phyloP scores from a whole-genome alignment of 1,140 invertebrate genomes.

The Drosophila sucinea region DNA sequence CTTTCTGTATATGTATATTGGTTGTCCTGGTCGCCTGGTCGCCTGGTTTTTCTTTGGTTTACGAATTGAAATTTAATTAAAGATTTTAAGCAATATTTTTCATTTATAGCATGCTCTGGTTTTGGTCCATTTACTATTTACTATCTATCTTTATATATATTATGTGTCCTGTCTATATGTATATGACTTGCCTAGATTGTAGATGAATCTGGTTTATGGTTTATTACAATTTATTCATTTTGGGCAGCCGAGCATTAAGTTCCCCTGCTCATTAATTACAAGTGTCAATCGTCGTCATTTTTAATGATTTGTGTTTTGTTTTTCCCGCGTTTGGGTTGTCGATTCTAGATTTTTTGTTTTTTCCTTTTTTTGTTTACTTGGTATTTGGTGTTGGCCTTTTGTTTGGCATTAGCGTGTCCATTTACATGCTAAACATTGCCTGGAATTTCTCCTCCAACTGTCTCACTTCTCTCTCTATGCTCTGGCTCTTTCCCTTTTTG shows the following conservation, averaged over 20 bases:
- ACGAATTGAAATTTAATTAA: conserved; percentile 47
- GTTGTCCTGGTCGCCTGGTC: conserved; percentile 15
- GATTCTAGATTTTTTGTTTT: conserved; percentile 23
- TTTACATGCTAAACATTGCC: conserved; percentile 74
- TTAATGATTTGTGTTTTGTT: conserved; percentile 78
- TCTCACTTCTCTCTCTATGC: background rate
- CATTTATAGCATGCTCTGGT: conserved; percentile 44
- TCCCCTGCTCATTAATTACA: conserved; percentile 72
- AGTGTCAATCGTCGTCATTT: conserved; percentile 75
- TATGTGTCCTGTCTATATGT: conserved; percentile 3
- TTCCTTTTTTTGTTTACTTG: conserved; percentile 29
- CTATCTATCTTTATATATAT: background rate
- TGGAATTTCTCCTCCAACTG: background rate
- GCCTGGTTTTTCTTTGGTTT: background rate
- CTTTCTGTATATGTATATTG: conserved; percentile 36
- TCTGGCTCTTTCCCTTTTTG: conserved; percentile 34
- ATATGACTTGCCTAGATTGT: conserved; percentile 19
- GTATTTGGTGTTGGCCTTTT: conserved; percentile 55
- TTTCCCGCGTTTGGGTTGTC: conserved; percentile 35
- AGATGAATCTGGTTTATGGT: conserved; percentile 45
- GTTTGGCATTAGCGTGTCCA: conserved; percentile 62
- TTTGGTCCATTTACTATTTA: conserved; percentile 20
- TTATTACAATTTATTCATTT: conserved; percentile 61
- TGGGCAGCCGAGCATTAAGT: conserved; percentile 59
- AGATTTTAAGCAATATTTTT: conserved; percentile 23